Evolutionary conservation across 2,113 vertebrate species (phyloP).

Genomic region (Hystrix brachyura): DNA sequence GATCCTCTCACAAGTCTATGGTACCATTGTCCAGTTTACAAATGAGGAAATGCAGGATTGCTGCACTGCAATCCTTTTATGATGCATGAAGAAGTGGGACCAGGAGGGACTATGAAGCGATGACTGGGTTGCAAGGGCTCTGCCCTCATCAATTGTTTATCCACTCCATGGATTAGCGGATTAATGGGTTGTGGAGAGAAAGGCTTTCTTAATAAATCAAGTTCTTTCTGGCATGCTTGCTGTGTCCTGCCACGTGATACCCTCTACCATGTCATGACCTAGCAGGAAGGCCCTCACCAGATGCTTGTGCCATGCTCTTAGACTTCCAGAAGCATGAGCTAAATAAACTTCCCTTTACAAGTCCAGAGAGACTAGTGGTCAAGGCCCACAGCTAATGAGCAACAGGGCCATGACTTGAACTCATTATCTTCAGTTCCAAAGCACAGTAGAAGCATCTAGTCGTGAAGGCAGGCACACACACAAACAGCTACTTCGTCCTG

Average conservation of each 20-base stretch:
- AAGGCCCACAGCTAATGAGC: background rate
- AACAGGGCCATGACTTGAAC: background rate
- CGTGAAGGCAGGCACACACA: background rate
- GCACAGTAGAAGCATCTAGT: background rate
- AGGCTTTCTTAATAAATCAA: background rate
- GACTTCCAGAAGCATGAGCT: too few relatives aligned
- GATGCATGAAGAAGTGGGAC: background rate
- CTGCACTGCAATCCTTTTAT: background rate
- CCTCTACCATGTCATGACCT: too few relatives aligned
- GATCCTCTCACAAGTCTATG: too few relatives aligned
- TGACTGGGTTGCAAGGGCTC: too few relatives aligned
- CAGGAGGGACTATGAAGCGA: background rate
- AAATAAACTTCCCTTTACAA: background rate
- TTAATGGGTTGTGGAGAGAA: background rate
- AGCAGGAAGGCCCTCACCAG: too few relatives aligned
- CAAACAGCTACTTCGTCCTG: too few relatives aligned
- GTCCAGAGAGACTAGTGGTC: background rate
- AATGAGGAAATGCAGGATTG: too few relatives aligned
- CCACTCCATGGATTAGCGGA: background rate
- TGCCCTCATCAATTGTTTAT: background rate
- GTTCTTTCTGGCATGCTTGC: background rate
- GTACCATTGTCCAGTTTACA: too few relatives aligned
- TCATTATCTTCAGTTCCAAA: background rate
- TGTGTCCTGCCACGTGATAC: background rate
- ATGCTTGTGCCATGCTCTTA: too few relatives aligned